A percentile compares a stretch with the other conserved stretches of the same genome.
Evolutionary conservation across 64 coral and sea anemone species (phyloP).

Genomic region (Cladopsammia gracilis): DNA sequence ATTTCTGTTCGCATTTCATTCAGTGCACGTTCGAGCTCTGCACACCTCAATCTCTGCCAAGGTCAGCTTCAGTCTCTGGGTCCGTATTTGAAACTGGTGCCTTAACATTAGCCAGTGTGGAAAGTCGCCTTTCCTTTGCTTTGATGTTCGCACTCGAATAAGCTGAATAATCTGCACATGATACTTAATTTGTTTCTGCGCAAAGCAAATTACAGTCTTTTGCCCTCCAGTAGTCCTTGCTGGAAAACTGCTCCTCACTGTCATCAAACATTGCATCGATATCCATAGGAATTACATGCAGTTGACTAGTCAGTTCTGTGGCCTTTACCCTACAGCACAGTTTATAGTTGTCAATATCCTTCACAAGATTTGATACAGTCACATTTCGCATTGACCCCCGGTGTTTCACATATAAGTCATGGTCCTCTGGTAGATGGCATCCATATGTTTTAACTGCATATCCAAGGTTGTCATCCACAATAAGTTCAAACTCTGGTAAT

Average conservation of each 20-base stretch:
- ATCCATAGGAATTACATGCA: slow-evolving; percentile 31
- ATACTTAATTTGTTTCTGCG: too few relatives aligned
- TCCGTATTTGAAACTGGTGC: too few relatives aligned
- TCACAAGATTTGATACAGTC: slow-evolving; percentile 27
- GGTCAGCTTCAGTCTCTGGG: too few relatives aligned
- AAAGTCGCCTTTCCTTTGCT: too few relatives aligned
- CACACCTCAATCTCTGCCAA: too few relatives aligned
- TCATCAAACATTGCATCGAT: not conserved
- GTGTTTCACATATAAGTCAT: slow-evolving; percentile 9
- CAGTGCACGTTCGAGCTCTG: too few relatives aligned
- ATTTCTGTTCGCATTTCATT: too few relatives aligned
- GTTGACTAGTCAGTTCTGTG: not conserved
- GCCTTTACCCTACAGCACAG: not conserved
- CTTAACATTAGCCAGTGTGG: too few relatives aligned
- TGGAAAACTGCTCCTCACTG: slow-evolving; percentile 6
- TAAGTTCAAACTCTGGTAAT: slow-evolving; percentile 15
- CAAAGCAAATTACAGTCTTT: not conserved
- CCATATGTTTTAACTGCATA: slow-evolving; percentile 43
- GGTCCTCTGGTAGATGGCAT: slow-evolving; percentile 27
- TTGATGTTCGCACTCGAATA: too few relatives aligned
- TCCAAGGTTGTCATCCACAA: slow-evolving; percentile 28
- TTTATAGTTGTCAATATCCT: slow-evolving; percentile 8
- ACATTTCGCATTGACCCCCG: slow-evolving; percentile 15
- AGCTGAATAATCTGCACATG: too few relatives aligned
- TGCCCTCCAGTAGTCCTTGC: slow-evolving; percentile 9